These are phyloP conservation scores for Leucoraja erinaceus DNA, from an alignment of 2,113 vertebrate genomes.

Conservation along the genomic window DNA sequence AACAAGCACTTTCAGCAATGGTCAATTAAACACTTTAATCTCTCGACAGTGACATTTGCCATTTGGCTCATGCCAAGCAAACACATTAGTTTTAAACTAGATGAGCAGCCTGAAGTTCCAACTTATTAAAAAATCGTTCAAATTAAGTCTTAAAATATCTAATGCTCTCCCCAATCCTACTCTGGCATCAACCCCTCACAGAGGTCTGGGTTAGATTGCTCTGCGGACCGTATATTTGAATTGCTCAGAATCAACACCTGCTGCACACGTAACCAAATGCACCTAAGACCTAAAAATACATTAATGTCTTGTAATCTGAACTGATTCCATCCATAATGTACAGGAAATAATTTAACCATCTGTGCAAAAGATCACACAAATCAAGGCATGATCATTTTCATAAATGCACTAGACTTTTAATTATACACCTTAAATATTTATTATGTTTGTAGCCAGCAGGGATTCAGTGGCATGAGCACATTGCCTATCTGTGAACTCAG, in stretches of 20 bases:
- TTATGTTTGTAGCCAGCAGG: not conserved
- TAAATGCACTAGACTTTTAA: not conserved
- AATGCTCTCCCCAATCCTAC: too few species aligned
- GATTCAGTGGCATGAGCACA: not conserved
- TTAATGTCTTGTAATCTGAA: not conserved
- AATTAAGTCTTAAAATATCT: not conserved
- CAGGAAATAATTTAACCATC: not conserved
- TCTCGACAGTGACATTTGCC: not conserved
- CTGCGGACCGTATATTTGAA: not conserved
- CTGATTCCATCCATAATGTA: constrained; percentile 4
- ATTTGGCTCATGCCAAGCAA: not conserved
- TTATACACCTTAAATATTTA: not conserved
- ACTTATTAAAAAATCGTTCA: not conserved
- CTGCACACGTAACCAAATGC: not conserved
- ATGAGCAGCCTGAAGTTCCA: not conserved
- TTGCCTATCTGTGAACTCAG: too few species aligned
- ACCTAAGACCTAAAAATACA: not conserved
- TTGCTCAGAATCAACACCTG: not conserved
- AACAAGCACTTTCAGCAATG: constrained; percentile 21
- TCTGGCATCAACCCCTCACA: not conserved
- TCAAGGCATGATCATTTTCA: not conserved
- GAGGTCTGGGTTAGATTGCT: not conserved
- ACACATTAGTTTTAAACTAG: not conserved
- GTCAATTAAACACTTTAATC: constrained; percentile 16
- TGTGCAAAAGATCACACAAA: not conserved